Evolutionary conservation across 2,113 vertebrate genomes (phyloP).

Genomic region (Semicossyphus pulcher): DNA sequence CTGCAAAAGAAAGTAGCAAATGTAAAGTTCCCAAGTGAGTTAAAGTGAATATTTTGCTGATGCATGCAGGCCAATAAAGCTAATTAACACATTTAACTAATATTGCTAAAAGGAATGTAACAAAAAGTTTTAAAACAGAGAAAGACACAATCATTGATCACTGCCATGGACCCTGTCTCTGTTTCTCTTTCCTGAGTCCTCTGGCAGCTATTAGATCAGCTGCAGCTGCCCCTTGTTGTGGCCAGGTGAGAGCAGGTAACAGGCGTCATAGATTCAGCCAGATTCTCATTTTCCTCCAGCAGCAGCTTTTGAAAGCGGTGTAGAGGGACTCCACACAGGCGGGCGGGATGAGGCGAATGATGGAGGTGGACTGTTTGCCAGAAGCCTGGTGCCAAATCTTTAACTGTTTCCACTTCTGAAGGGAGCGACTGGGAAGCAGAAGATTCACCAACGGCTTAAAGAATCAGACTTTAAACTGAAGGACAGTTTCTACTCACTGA

Average conservation of each 20-base stretch:
- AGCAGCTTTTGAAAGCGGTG: conserved; percentile 24
- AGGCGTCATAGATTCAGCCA: conserved; percentile 12
- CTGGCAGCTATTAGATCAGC: conserved; percentile 9
- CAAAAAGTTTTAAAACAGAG: too few species aligned
- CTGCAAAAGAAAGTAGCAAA: too few species aligned
- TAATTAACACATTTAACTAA: too few species aligned
- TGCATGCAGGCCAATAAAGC: too few species aligned
- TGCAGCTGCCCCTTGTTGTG: conserved; percentile 15
- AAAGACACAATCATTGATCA: too few species aligned
- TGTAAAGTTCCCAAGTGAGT: too few species aligned
- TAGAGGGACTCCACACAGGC: conserved; percentile 8
- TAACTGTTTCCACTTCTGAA: conserved; percentile 7
- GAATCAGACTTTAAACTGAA: background rate
- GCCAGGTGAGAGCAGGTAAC: conserved; percentile 20
- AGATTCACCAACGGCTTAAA: background rate
- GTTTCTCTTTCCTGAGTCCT: too few species aligned
- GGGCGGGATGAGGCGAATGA: conserved; percentile 25
- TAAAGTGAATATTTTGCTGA: too few species aligned
- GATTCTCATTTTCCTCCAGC: conserved; percentile 39
- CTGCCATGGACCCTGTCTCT: conserved; percentile 7
- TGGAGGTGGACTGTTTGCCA: conserved; percentile 23
- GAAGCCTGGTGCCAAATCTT: background rate
- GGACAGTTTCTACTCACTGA: background rate
- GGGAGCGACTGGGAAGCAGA: background rate
- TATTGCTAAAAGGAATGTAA: too few species aligned